Evolutionary conservation across 2,888 invertebrate species (phyloP), one percentile per base, ranked within the genome.

Genomic region (Idaea aversata): DNA sequence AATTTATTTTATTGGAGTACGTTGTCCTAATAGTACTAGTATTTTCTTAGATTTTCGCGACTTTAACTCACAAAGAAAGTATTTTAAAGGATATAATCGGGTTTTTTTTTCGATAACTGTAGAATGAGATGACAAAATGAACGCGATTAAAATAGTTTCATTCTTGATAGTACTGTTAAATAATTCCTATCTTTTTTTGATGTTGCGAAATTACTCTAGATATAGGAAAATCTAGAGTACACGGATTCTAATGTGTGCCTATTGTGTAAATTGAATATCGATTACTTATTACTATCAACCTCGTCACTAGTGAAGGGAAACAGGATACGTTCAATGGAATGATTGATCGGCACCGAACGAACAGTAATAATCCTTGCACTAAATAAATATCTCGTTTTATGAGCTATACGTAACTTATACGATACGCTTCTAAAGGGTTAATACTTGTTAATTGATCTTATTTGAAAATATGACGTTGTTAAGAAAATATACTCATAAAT

Each of bases 321-420:
- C 93, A 93, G 93, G 92, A 93, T 92, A 92, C 86, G 83, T 89
- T 91, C 91, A 93, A 93, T 93, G 90, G 87, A 79, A 93, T 92
- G 93, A 93, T 93, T 91, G 91, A 93, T 92, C 91, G 91, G 86
- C 81, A 83, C 86, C 85, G 84, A 90, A 88, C 88, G 84, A 84
- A 83, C 85, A 13, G 47, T 47, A 83, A 89, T 89, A 92, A 92
- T 93, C 91, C 93, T 90, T 90, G 90, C 90, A 87, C 88, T 88
- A 89, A 88, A 90, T 74, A 74, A 72, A 73, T 72, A 72, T 72
- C 68, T 71, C 64, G 60, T 84, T 59, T 69, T 69, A 73, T 63
- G 63, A 70, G 61, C 67, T 67, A 63, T 70, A 69, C 69, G 68
- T 65, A 64, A 59, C 25, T 25, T 59, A 59, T 59, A 59, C 59